Base-by-base conservation (phyloP, 2,113 vertebrate genomes). In the Eonycteris spelaea region DNA sequence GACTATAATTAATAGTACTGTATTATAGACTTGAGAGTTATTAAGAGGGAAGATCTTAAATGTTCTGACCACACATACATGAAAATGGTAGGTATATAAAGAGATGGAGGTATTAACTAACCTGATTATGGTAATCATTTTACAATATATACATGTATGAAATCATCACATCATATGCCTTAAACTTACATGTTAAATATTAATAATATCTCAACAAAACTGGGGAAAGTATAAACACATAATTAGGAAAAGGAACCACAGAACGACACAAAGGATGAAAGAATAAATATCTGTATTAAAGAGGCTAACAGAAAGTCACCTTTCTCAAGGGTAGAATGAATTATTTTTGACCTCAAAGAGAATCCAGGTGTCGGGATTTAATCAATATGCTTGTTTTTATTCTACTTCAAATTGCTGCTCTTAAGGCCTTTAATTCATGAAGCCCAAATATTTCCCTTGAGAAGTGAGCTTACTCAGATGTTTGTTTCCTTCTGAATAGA, bases 401-500 rank as follows among this genome's bases (percentile, higher is more conserved):
- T 70, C 73, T 75, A 63, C 82, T 93, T 86, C 79, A 61, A 57
- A 79, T 43, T 91, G 26, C 21, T 79, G 26, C 53, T 79, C 35
- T 67, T 63, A 86, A 70, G 55, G 43, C 18, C 35, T 86, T 88
- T 80, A 38, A 78, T 38, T 80, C 5, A 14, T 19, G 38, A 51
- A 74, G n/a, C 51, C 53, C 38, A 68, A 14, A 40, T 86, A 57
- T 93, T 85, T 92, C 53, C 26, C 30, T 59, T 18, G 40, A 63
- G 89, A 93, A 7, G 26, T 74, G 35, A 26, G 55, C 74, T 94
- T 38, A 43, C n/a, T 61, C 30, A n/a, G 53, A 74, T 43, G 19
- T 89, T 84, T 94, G 14, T 48, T 95, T 94, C n/a, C 28, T 96
- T 73, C 38, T 82, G 48, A 84, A 45, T 68, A 67, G 40, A 38